A percentile compares a stretch with the other conserved stretches of the same genome.
Evolutionary conservation across 2,797 vertebrate species (phyloP).

Genomic region (Picus viridis): DNA sequence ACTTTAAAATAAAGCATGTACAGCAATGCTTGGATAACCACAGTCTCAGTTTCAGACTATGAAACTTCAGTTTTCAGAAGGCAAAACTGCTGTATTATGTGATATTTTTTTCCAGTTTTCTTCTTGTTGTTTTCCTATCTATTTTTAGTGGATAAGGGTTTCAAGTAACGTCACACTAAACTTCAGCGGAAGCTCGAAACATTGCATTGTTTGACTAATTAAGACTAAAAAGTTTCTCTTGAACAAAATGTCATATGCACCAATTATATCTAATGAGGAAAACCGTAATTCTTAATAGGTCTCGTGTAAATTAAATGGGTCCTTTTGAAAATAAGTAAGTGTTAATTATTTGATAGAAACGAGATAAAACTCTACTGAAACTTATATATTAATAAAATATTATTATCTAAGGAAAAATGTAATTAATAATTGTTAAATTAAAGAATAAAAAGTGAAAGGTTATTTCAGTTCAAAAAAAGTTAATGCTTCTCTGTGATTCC

Average conservation of each 20-base stretch:
- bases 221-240: conserved; percentile 56
- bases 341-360: conserved; percentile 60
- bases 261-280: conserved; percentile 67
- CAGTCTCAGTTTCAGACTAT: background rate
- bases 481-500: background rate
- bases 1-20: background rate
- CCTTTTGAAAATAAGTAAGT: conserved; percentile 45
- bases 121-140: background rate
- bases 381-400: background rate
- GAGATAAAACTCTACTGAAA: conserved; percentile 45
- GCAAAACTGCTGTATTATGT: background rate
- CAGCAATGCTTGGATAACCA: background rate
- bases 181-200: background rate
- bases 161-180: background rate
- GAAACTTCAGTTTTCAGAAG: background rate
- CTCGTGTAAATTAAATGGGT: conserved; percentile 67
- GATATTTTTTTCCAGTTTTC: background rate
- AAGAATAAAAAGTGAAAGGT: background rate
- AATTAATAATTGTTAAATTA: background rate
- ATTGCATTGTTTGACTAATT: conserved; percentile 68
- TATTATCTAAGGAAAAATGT: background rate
- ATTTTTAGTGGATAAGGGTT: conserved; percentile 11
- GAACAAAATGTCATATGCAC: conserved; percentile 69
- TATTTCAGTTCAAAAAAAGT: background rate
- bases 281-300: conserved; percentile 55